Evolutionary conservation across 2,888 invertebrate genomes (phyloP).

Genomic region (Hoplodrina blanda): DNA sequence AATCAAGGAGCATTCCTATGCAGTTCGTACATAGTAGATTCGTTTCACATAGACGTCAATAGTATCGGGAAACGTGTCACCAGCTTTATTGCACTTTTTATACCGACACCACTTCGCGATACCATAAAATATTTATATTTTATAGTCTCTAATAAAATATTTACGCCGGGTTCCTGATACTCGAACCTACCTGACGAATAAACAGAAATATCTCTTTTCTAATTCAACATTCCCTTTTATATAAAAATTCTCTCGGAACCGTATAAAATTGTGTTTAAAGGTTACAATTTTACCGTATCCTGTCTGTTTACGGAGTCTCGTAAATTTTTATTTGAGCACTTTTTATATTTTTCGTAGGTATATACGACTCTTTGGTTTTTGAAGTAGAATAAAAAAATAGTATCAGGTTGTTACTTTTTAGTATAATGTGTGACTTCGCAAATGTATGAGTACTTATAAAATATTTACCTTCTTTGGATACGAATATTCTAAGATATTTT

Average conservation of each 20-base stretch:
- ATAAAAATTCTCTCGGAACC: slow-evolving; percentile 34
- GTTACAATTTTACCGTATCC: slow-evolving; percentile 44
- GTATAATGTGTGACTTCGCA: slow-evolving; percentile 27
- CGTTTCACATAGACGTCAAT: slow-evolving; percentile 19
- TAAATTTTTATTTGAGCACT: slow-evolving; percentile 54
- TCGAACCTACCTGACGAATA: slow-evolving; percentile 59
- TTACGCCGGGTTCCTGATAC: slow-evolving; percentile 53
- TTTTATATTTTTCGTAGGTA: slow-evolving; percentile 25
- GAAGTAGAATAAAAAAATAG: slow-evolving; percentile 27
- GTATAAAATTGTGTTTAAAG: slow-evolving; percentile 51
- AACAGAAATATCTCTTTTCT: slow-evolving; percentile 60
- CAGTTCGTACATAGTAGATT: slow-evolving; percentile 25
- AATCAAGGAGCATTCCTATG: slow-evolving; percentile 8
- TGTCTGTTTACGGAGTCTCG: slow-evolving; percentile 34
- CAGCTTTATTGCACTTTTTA: slow-evolving; percentile 60
- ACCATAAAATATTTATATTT: slow-evolving; percentile 72
- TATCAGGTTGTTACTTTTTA: slow-evolving; percentile 45
- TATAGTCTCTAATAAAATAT: slow-evolving; percentile 72
- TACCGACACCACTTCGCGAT: slow-evolving; percentile 57
- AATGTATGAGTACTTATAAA: neutral
- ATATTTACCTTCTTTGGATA: neutral
- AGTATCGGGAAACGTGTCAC: slow-evolving; percentile 55
- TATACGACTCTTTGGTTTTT: slow-evolving; percentile 30
- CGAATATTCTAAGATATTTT: neutral
- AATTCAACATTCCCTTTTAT: slow-evolving; percentile 60